Conservation (phyloP, 1,140 invertebrate species). For the Venustaconcha ellipsiformis region DNA sequence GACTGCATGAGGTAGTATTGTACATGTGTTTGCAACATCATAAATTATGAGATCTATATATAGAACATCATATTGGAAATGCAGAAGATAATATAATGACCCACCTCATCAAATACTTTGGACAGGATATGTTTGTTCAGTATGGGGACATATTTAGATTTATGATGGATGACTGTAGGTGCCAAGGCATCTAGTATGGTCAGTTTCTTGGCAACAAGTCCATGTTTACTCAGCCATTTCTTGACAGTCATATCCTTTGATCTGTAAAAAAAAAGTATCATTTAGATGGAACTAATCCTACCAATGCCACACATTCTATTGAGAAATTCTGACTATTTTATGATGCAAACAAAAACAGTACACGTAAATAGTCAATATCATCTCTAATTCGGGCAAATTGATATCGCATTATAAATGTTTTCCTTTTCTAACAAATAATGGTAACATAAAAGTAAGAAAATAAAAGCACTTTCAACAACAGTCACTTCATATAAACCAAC, state of each 20-base stretch:
- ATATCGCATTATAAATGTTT: background rate
- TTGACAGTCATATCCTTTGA: constrained; percentile 49
- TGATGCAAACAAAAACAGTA: background rate
- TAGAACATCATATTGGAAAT: too few species aligned
- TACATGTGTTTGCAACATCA: too few species aligned
- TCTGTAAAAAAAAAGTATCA: constrained; percentile 9
- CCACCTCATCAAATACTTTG: constrained; percentile 67
- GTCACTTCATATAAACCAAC: too few species aligned
- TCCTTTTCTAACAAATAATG: too few species aligned
- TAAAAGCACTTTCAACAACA: too few species aligned
- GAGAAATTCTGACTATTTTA: background rate
- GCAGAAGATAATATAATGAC: constrained; percentile 17
- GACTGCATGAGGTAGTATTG: too few species aligned
- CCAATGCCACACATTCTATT: background rate
- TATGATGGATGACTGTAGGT: constrained; percentile 60
- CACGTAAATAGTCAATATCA: background rate
- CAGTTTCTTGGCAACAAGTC: constrained; percentile 62
- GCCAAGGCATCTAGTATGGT: constrained; percentile 66
- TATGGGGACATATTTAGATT: constrained; percentile 63
- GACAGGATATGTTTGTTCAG: constrained; percentile 64
- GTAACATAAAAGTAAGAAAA: too few species aligned
- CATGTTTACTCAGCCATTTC: constrained; percentile 64
- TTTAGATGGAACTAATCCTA: background rate
- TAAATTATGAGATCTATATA: too few species aligned
- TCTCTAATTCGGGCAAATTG: background rate